Percentiles rank a stretch among this genome's conserved stretches.
Conservation (phyloP, 1,140 invertebrate species). For the Zaprionus lachaisei region DNA sequence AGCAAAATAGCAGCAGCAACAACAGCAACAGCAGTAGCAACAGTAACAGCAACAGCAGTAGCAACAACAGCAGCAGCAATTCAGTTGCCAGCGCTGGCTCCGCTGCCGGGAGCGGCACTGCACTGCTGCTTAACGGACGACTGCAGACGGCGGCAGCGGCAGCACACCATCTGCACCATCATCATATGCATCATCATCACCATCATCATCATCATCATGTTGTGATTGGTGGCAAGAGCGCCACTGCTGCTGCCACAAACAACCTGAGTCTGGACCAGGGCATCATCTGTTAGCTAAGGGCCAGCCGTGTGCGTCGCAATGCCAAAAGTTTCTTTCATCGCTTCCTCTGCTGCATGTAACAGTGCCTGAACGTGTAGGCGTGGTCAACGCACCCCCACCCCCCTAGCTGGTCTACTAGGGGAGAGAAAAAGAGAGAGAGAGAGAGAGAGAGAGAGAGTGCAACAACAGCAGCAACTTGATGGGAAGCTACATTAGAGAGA, state of each 20-base stretch:
- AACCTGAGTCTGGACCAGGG: slow-evolving; percentile 82
- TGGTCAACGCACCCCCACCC: slow-evolving; percentile 15
- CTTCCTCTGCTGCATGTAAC: slow-evolving; percentile 84
- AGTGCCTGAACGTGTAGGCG: slow-evolving; percentile 68
- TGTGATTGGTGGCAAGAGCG: slow-evolving; percentile 70
- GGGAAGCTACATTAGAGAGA: not conserved
- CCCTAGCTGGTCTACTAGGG: slow-evolving; percentile 25
- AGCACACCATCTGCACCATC: slow-evolving; percentile 66
- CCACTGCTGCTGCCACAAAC: slow-evolving; percentile 69
- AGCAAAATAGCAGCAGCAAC: slow-evolving; percentile 52
- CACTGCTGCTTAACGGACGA: slow-evolving; percentile 41
- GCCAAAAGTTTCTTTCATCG: slow-evolving; percentile 84
- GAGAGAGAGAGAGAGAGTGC: not conserved
- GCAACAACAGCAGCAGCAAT: slow-evolving; percentile 39
- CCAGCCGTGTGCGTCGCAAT: slow-evolving; percentile 80
- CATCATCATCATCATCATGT: slow-evolving; percentile 76
- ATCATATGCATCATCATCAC: slow-evolving; percentile 71
- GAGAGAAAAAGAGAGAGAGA: not conserved
- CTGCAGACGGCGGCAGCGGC: slow-evolving; percentile 28
- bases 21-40: slow-evolving; percentile 19
- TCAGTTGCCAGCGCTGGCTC: slow-evolving; percentile 32
- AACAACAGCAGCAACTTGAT: not conserved
- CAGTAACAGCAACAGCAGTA: slow-evolving; percentile 21
- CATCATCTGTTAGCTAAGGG: slow-evolving; percentile 85
- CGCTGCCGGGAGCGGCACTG: slow-evolving; percentile 22